Evolutionary conservation across 2,113 vertebrate species (phyloP), one percentile per base, ranked within the genome.

Genomic region (Chaenogobius annularis): DNA sequence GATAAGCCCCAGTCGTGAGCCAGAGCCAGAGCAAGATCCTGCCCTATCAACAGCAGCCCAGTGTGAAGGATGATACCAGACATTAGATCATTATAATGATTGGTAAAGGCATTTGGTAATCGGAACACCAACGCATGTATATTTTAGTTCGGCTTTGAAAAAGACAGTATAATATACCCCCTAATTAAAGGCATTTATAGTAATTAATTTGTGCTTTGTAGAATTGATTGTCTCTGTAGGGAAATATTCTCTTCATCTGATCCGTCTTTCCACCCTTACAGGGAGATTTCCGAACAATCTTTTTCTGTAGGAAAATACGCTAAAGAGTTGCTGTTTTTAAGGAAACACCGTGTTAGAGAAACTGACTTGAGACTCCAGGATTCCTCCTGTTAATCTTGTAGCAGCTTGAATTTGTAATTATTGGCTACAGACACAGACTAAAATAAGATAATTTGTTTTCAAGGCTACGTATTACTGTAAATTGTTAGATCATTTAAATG

Each of bases 1-100:
- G 59, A 71, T 69, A 17, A 76, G 59, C 50, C 59, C 10, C 20
- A n/a, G 35, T 11, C 58, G 19, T 66, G 50, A 37, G 0, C 11
- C 62, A 37, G 43, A 44, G 43, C 56, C 44, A 69, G 26, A 1
- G 26, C 26, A 26, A 15, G 43, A 43, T 66, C 40, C 12, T 12
- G 43, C 37, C 22, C 40, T 20, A 17, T 31, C 26, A 15, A 63
- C 35, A 11, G n/a, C 40, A 66, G 43, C 44, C 37, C 64, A 10
- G 50, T 66, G 6, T 66, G 40, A 5, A 22, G 20, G 19, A 20
- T 64, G 0, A 43, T 64, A 44, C 14, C 35, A 64, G 37, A 40
- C 62, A 47, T 46, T 7, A 23, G n/a, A n/a, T 66, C 23, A 46
- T 46, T 47, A 44, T 26, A 66, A 43, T 10, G 17, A 11, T 7